Percentiles rank a stretch among this genome's conserved stretches.
These are phyloP conservation scores for Pseudanteris insignis DNA, from an alignment of 2,888 invertebrate species.

Conservation along the genomic window DNA sequence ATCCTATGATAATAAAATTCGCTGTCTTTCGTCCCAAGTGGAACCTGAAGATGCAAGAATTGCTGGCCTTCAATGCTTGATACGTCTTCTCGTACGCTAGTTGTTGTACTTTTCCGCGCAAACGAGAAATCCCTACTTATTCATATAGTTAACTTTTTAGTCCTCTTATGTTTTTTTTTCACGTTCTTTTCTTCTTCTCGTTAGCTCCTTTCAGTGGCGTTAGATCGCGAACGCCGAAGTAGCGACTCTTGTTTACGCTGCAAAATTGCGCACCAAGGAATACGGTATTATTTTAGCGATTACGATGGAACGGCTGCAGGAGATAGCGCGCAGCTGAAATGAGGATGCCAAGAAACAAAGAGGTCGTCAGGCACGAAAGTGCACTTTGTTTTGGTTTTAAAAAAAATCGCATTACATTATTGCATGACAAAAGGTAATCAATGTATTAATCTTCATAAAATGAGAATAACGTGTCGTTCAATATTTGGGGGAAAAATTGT, in stretches of 20 bases:
- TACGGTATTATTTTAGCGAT: slow-evolving; percentile 48
- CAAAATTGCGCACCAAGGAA: slow-evolving; percentile 47
- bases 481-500: too few relatives aligned
- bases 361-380: slow-evolving; percentile 36
- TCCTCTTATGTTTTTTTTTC: slow-evolving; percentile 20
- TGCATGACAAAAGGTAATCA: slow-evolving; percentile 24
- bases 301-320: slow-evolving; percentile 36
- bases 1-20: too few relatives aligned
- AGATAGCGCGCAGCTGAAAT: slow-evolving; percentile 31
- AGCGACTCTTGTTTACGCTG: slow-evolving; percentile 48
- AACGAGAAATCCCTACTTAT: slow-evolving; percentile 25
- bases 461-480: slow-evolving; percentile 1
- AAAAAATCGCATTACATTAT: slow-evolving; percentile 24
- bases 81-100: too few relatives aligned
- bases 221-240: slow-evolving; percentile 26
- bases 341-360: slow-evolving; percentile 32
- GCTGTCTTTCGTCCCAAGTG: too few relatives aligned
- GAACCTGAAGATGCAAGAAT: too few relatives aligned
- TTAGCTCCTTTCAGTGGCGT: slow-evolving; percentile 24
- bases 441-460: slow-evolving; percentile 29
- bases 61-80: too few relatives aligned
- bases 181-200: slow-evolving; percentile 25
- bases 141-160: slow-evolving; percentile 14
- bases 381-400: slow-evolving; percentile 36
- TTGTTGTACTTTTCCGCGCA: too few relatives aligned